These are phyloP conservation scores for Parnassius smintheus DNA, from an alignment of 2,888 invertebrate species.

Conservation along the genomic window DNA sequence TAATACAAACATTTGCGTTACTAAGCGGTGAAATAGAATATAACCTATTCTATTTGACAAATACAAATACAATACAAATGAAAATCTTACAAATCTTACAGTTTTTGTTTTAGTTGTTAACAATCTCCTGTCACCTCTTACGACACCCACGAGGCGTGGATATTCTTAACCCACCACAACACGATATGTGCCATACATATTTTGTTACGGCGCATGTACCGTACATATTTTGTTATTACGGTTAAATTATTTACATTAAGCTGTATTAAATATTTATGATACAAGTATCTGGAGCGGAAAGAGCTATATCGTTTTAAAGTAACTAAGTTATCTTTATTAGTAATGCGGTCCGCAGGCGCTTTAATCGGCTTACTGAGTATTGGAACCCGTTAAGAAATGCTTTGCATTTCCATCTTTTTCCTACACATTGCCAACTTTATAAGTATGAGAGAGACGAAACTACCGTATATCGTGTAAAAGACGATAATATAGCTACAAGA, in stretches of 20 bases:
- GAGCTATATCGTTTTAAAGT: conserved; percentile 20
- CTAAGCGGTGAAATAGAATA: no score
- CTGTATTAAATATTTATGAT: background rate
- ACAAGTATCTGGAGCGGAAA: conserved; percentile 1
- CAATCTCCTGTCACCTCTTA: no score
- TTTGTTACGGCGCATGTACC: background rate
- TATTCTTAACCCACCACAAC: no score
- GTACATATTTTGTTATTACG: no score
- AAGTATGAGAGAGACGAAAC: conserved; percentile 13
- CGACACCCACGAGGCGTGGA: no score
- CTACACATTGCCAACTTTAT: background rate
- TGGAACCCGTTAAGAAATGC: conserved; percentile 12
- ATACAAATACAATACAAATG: no score
- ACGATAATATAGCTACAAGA: conserved; percentile 11
- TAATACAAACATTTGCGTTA: no score
- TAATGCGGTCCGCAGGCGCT: conserved; percentile 12
- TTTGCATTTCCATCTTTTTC: conserved; percentile 13
- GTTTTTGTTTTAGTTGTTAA: no score
- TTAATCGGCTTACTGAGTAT: conserved; percentile 22
- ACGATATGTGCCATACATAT: no score
- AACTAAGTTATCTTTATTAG: conserved; percentile 24
- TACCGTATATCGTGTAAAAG: background rate
- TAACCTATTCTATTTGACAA: no score
- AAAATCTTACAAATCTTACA: no score
- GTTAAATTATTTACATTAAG: background rate